phyloP scores from a whole-genome alignment of 2,888 invertebrate genomes.

The Monopis laevigella region DNA sequence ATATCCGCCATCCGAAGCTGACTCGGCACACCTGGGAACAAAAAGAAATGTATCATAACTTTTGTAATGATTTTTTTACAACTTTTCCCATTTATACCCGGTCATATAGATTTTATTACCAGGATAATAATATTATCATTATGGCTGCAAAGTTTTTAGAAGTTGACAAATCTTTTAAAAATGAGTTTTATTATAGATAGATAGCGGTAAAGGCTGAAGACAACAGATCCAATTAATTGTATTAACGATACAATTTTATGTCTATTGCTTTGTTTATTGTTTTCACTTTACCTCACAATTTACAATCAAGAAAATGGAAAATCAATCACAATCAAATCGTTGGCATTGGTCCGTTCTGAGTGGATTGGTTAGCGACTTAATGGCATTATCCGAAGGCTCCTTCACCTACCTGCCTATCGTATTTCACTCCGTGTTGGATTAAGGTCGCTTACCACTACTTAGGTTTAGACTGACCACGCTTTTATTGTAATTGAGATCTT shows the following conservation, averaged over 20 bases:
- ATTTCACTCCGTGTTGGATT: constrained; percentile 7
- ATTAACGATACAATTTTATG: no score
- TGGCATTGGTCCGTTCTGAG: constrained; percentile 24
- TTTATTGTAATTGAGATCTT: neutral
- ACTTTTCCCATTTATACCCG: no score
- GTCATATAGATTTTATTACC: no score
- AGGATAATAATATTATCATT: no score
- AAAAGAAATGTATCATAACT: no score
- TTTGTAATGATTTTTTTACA: no score
- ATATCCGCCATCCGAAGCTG: neutral
- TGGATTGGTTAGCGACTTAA: constrained; percentile 31
- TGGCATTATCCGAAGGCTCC: constrained; percentile 27
- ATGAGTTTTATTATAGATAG: no score
- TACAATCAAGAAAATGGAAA: constrained; percentile 28
- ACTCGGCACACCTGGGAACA: constrained; percentile 6
- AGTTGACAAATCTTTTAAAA: no score
- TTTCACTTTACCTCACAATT: neutral
- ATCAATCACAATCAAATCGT: constrained; percentile 48
- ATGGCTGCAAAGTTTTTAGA: no score
- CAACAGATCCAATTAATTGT: no score
- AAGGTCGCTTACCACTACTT: neutral
- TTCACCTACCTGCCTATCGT: constrained; percentile 45
- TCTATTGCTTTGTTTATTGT: neutral
- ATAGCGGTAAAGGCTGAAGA: no score
- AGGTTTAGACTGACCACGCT: neutral